Evolutionary conservation across 2,797 vertebrate genomes (phyloP), one percentile per base, ranked within the genome.

Genomic region (Sebastes trivittatus): DNA sequence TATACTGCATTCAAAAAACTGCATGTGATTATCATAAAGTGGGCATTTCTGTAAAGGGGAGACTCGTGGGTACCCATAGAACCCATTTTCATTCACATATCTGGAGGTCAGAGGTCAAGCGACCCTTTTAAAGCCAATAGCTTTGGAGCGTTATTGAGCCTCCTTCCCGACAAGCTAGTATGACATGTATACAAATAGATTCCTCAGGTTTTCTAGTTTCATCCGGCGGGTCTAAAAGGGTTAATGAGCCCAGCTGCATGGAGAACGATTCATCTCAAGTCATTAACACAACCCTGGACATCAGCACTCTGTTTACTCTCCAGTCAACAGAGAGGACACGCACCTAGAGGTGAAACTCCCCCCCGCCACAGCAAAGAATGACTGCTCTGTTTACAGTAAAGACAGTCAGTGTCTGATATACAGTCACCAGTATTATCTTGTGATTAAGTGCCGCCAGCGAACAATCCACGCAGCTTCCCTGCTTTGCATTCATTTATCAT

Each of bases 401-500:
- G 22, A 36, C 66, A 73, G 62, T 52, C 34, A 20, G 59, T 71
- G 58, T 83, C 72, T 80, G 64, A 70, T 55, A 25, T 16, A n/a
- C 55, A 79, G 77, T 82, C 75, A 85, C 85, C 63, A 59, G 30
- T 30, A 36, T 81, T 75, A 77, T 82, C 75, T 73, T 77, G 76
- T 78, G 68, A 80, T 58, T 63, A 79, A 81, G 65, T 76, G 81
- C 70, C 2, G n/a, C 71, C 13, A 11, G 69, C 16, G 5, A 83
- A 80, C 84, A 68, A 75, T 83, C 76, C 62, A 60, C 7, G 1
- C 74, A 63, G 78, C 76, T 82, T 86, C 54, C 52, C 46, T 71
- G 82, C 72, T 82, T 81, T 71, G 80, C 82, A 81, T 88, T 89
- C 66, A 87, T 90, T 89, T 83, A 75, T 87, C 80, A 74, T 88